Base-by-base conservation (phyloP, 2,797 vertebrate species). In the Hypotaenidia philippensis region DNA sequence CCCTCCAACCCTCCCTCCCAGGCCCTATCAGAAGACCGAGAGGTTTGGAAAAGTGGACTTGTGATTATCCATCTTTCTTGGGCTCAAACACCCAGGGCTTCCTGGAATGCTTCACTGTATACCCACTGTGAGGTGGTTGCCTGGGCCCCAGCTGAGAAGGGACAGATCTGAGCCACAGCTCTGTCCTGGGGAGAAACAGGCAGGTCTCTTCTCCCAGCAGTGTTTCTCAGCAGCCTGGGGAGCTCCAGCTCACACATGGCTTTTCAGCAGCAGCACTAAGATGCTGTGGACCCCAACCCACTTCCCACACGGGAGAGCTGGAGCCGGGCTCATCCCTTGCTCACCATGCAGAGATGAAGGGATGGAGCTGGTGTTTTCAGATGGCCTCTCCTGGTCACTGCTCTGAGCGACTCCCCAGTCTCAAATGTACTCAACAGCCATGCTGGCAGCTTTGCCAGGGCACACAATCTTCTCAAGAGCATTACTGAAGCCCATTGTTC, bases 81-180 rank as follows among this genome's bases (percentile, higher is more conserved):
- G 66, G 61, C 74, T 49, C 27, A 7, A 7, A 22, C 32, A 31
- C 18, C 27, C 55, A 9, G 59, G 31, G 13, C 52, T 75, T 83
- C 63, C 72, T 61, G 69, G 69, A 47, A 34, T 53, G 57, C 36
- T 34, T 44, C 2, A 25, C 2, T 6, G n/a, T 4, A 20, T 10
- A 11, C 4, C 1, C 0, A 0, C 31, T 55, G 65, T 38, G 4
- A 0, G 0, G n/a, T 0, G 0, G 47, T 5, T 56, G 32, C 64
- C n/a, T 0, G 0, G 53, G 71, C 23, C 3, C 19, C 18, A 18
- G 38, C 32, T 4, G 41, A 55, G 65, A 36, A 50, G 77, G 81
- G 77, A 79, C 55, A 34, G 53, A 26, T 34, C 69, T 5, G 79
- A 81, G 70, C 52, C 16, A 7, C 0, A 3, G 65, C 57, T 55